Percentiles rank a stretch among this genome's conserved stretches.
These are phyloP conservation scores for Pasiphila rectangulata DNA, from an alignment of 2,888 invertebrate genomes.

Conservation along the genomic window DNA sequence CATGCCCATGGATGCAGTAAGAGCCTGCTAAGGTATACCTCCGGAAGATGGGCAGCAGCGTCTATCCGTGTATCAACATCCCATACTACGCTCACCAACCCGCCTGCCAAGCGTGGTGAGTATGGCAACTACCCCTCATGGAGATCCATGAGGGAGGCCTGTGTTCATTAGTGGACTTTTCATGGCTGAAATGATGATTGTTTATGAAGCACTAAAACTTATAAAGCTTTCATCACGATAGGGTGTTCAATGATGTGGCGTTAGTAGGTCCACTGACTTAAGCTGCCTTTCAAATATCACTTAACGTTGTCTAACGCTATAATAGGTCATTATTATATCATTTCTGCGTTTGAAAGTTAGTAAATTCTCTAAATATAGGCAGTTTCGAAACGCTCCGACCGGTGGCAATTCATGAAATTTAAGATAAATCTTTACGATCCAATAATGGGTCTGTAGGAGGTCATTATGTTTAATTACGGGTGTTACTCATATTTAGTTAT, in stretches of 20 bases:
- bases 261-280: background rate
- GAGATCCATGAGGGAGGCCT: too few relatives aligned
- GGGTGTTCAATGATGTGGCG: background rate
- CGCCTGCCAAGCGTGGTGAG: too few relatives aligned
- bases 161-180: too few relatives aligned
- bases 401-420: conserved; percentile 17
- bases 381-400: conserved; percentile 12
- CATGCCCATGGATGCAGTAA: too few relatives aligned
- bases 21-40: too few relatives aligned
- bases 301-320: conserved; percentile 11
- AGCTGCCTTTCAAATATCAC: conserved; percentile 6
- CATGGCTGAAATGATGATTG: too few relatives aligned
- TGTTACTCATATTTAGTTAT: conserved; percentile 14
- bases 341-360: conserved; percentile 16
- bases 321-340: conserved; percentile 24
- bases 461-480: conserved; percentile 16
- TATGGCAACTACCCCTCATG: too few relatives aligned
- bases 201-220: too few relatives aligned
- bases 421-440: conserved; percentile 20
- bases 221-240: background rate
- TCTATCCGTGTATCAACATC: too few relatives aligned
- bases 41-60: too few relatives aligned
- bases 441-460: conserved; percentile 12
- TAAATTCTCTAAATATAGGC: conserved; percentile 19
- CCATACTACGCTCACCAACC: too few relatives aligned